These are phyloP conservation scores for Ostrea denselamellosa DNA, from an alignment of 1,140 invertebrate species.

Conservation along the genomic window DNA sequence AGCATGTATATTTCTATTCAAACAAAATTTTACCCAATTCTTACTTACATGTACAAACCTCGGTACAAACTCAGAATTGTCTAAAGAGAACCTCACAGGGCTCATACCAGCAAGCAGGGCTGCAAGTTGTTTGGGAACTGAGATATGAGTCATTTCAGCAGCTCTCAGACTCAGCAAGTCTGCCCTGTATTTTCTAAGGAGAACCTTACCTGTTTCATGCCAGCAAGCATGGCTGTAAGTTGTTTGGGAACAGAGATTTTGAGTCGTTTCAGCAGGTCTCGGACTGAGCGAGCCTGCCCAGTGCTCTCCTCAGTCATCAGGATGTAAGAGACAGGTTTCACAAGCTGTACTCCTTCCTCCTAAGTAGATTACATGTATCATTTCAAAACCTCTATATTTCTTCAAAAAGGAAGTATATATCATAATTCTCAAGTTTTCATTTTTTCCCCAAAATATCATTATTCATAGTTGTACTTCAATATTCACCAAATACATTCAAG, in stretches of 20 bases:
- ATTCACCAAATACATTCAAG: too few relatives aligned
- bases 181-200: slow-evolving; percentile 53
- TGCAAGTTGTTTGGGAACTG: neutral
- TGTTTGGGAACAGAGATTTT: slow-evolving; percentile 52
- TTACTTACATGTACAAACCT: too few relatives aligned
- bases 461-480: too few relatives aligned
- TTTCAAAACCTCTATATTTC: neutral
- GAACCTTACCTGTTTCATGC: slow-evolving; percentile 60
- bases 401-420: too few relatives aligned
- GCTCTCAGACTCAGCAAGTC: slow-evolving; percentile 49
- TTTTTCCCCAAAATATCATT: too few relatives aligned
- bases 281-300: slow-evolving; percentile 51
- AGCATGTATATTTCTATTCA: too few relatives aligned
- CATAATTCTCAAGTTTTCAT: too few relatives aligned
- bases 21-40: too few relatives aligned
- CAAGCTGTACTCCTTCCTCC: neutral
- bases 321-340: slow-evolving; percentile 60
- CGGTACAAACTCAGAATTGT: too few relatives aligned
- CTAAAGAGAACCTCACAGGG: neutral
- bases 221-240: slow-evolving; percentile 56
- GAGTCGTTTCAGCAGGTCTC: slow-evolving; percentile 56
- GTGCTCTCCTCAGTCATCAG: slow-evolving; percentile 62
- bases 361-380: neutral
- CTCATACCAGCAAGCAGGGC: neutral
- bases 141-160: slow-evolving; percentile 58